Evolutionary conservation across 2,888 invertebrate genomes (phyloP).

Genomic region (Matsumyia berberina): DNA sequence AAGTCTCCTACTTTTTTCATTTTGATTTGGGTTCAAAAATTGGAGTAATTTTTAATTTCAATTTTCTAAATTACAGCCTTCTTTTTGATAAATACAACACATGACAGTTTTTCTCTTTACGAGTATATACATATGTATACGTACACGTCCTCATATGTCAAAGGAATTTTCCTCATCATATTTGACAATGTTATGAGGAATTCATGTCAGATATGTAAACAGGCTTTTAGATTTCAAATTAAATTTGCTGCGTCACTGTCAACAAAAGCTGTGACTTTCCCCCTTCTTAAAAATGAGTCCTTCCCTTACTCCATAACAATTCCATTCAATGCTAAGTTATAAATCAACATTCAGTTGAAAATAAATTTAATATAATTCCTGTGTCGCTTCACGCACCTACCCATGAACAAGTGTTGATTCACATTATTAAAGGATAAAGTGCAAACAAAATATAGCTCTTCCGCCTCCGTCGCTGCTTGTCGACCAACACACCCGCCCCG

Average conservation of each 20-base stretch:
- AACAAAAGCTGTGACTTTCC: conserved; percentile 17
- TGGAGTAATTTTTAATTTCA: too few species aligned
- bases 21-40: too few species aligned
- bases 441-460: neutral
- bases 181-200: too few species aligned
- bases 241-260: conserved; percentile 33
- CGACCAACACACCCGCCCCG: neutral
- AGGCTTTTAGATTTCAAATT: conserved; percentile 1
- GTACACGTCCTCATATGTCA: too few species aligned
- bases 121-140: too few species aligned
- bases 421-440: conserved; percentile 36
- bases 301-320: conserved; percentile 12
- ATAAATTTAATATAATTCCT: conserved; percentile 12
- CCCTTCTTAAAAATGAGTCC: neutral
- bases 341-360: conserved; percentile 55
- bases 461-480: neutral
- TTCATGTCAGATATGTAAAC: too few species aligned
- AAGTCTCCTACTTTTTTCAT: too few species aligned
- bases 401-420: conserved; percentile 30
- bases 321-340: conserved; percentile 19
- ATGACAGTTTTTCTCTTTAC: too few species aligned
- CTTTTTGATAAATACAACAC: too few species aligned
- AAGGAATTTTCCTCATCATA: too few species aligned
- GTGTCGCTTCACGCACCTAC: too few species aligned
- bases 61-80: too few species aligned